Evolutionary conservation across 2,113 vertebrate species (phyloP).

Genomic region (Brachirus orientalis): DNA sequence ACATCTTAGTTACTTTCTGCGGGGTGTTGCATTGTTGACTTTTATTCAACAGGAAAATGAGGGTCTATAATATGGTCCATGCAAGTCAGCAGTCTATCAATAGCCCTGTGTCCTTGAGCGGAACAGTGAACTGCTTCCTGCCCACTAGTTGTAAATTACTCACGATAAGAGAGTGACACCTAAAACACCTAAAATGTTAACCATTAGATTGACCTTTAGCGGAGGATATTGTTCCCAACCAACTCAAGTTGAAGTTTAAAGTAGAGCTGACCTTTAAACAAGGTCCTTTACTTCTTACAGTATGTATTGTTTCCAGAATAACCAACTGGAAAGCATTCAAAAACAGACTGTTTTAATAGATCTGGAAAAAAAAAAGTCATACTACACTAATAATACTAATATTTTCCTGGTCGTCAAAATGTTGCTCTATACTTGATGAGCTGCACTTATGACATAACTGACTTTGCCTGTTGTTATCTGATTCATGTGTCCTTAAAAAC

Average conservation of each 20-base stretch:
- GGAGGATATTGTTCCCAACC: slow-evolving; percentile 22
- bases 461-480: too few relatives aligned
- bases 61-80: background rate
- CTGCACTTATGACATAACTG: background rate
- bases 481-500: too few relatives aligned
- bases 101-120: slow-evolving; percentile 10
- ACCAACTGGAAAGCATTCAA: slow-evolving; percentile 20
- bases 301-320: slow-evolving; percentile 32
- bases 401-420: too few relatives aligned
- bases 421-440: background rate
- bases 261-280: slow-evolving; percentile 47
- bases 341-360: background rate
- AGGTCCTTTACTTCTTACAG: slow-evolving; percentile 14
- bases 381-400: too few relatives aligned
- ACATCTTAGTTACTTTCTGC: too few relatives aligned
- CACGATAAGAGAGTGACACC: slow-evolving; percentile 26
- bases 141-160: slow-evolving; percentile 35
- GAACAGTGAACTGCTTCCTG: slow-evolving; percentile 25
- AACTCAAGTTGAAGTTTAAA: slow-evolving; percentile 46
- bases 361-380: too few relatives aligned
- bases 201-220: slow-evolving; percentile 56
- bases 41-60: too few relatives aligned
- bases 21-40: too few relatives aligned
- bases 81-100: background rate
- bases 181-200: slow-evolving; percentile 46